Base-by-base conservation (phyloP, 92 coral and sea anemone species). In the Epizoanthus ramosus region DNA sequence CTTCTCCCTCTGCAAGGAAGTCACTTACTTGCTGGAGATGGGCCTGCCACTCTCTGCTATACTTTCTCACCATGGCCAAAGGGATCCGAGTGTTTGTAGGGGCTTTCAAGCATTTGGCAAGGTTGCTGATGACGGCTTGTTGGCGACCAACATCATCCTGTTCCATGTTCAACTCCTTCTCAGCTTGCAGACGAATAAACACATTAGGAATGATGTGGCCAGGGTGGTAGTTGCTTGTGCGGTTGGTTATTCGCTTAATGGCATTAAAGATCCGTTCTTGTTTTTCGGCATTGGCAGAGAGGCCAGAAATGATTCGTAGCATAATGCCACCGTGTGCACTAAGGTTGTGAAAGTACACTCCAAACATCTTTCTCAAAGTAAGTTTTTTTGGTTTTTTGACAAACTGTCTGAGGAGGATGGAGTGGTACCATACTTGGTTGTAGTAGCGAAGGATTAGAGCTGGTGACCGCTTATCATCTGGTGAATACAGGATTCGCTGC, bases 261-360 rank as follows among this genome's bases (percentile, higher is more conserved):
- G 75, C 68, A 68, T 87, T 87, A 33, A 87, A 87, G 8, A 87
- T 67, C 41, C 87, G 54, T 65, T 87, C 90, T 75, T 87, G 87
- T 58, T 83, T 60, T 25, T 87, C 90, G 22, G 79, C 83, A 74
- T 87, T 87, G 4, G 87, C 59, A 17, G 90, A 25, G 19, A 71
- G 70, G 52, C 85, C 88, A 64, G 84, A 85, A 24, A 85, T 79
- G 41, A 77, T 54, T 12, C 77, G 77, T 13, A 75, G 88, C 88
- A 85, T 85, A 19, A 75, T 10, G 61, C 88, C 84, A 58, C 61
- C 84, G 56, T 85, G 88, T 50, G 73, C 60, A 23, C 75, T 73
- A 0, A 85, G 84, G 79, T 85, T 85, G 77, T 85, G 88, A 43
- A 85, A 85, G 53, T 79, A 85, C 22, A 85, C 88, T 47, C 84